Conservation (phyloP, 2,113 vertebrate genomes). For the Cyanoderma ruficeps region DNA sequence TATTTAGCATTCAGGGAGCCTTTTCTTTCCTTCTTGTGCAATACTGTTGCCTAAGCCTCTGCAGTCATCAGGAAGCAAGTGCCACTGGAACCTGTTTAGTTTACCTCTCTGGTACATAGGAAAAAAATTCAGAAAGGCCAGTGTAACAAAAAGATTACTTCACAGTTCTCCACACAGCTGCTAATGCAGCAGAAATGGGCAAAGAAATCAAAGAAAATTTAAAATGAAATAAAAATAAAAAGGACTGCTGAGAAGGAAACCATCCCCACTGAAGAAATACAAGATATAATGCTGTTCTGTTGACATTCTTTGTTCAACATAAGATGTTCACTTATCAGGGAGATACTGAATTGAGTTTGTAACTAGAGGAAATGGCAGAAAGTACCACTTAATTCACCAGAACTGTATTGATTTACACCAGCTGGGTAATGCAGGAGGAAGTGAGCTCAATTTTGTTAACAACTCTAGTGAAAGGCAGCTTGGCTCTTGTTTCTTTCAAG, state of each 20-base stretch:
- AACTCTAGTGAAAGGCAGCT: not conserved
- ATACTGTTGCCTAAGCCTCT: not conserved
- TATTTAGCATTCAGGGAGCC: not conserved
- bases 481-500: not conserved
- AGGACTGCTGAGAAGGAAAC: not conserved
- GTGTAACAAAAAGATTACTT: not conserved
- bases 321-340: not conserved
- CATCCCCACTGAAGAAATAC: not conserved
- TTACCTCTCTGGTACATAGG: not conserved
- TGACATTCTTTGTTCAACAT: not conserved
- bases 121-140: not conserved
- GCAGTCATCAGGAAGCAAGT: not conserved
- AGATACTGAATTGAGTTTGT: not conserved
- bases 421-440: conserved; percentile 4
- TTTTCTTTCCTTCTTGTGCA: not conserved
- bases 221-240: not conserved
- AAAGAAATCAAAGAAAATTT: not conserved
- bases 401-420: not conserved
- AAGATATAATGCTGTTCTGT: not conserved
- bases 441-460: not conserved
- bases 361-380: not conserved
- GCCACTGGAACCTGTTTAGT: not conserved
- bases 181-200: not conserved
- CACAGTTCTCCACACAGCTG: not conserved
- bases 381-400: not conserved